Evolutionary conservation across 1,140 invertebrate genomes (phyloP), one percentile per base, ranked within the genome.

Genomic region (Aphelenchoides fujianensis): DNA sequence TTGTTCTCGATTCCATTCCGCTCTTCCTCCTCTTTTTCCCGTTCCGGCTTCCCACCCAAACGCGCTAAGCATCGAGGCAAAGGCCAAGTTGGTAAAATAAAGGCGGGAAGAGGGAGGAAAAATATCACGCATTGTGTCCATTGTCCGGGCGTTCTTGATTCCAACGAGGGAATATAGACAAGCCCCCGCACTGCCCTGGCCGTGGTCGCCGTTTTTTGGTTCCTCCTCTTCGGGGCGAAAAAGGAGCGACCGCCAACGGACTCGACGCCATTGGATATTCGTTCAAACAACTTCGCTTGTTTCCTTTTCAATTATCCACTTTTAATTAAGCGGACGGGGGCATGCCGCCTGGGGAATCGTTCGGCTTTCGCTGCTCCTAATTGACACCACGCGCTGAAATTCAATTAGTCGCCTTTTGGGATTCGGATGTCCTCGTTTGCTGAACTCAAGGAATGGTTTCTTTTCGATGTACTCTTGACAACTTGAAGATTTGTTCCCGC

Each of bases 61-160:
- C 12, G 41, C 41, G 41, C 41, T 48, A 48, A 48, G 41, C 41
- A 48, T 48, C 23, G 41, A 12, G 41, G 12, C 23, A 48, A 48
- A 48, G 41, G 41, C 41, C 41, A 48, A 48, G 41, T 48, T 48
- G 41, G 41, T 48, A 48, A 48, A 48, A 48, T 48, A 23, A 48
- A 48, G 41, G 23, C 12, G 23, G 23, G 41, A 48, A 48, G 12
- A 48, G 23, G 23, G 41, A n/a, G n/a, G n/a, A n/a, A 48, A 48
- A 48, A 48, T 48, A 48, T 23, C 41, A 48, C 41, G 41, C 41
- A 16, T 48, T 23, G 23, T 48, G 23, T 48, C 41, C 41, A 48
- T 48, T 48, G 41, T 48, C 41, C 41, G 41, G 41, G 41, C 41
- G 41, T 48, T 48, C 41, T 48, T 48, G 41, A 48, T 48, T 48